Conservation (phyloP, 2,888 invertebrate genomes). For the Pristionchus entomophagus region DNA sequence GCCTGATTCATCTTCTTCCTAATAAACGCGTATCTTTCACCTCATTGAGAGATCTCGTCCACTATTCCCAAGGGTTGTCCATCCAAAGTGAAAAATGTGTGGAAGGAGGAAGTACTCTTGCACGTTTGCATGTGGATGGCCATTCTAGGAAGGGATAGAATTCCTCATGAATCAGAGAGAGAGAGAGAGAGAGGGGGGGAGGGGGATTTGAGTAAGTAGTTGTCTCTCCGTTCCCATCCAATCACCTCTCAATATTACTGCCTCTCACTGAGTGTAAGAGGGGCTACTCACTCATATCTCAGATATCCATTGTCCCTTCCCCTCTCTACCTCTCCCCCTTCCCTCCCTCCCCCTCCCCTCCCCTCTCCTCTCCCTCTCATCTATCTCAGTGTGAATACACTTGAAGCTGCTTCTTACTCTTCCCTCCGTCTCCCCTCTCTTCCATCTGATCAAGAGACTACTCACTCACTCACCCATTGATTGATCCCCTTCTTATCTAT, state of each 20-base stretch:
- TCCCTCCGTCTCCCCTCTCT: constrained; percentile 4
- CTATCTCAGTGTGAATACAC: constrained; percentile 18
- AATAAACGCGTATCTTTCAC: neutral
- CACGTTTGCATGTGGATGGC: neutral
- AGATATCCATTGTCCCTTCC: neutral
- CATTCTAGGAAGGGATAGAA: neutral
- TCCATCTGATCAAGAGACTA: neutral
- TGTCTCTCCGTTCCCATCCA: neutral
- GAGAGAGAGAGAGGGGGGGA: neutral
- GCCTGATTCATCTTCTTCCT: neutral
- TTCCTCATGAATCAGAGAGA: neutral
- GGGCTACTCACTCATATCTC: constrained; percentile 14
- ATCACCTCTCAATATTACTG: neutral
- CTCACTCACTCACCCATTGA: neutral
- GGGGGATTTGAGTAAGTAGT: neutral
- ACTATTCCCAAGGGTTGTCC: neutral
- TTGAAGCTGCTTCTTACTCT: constrained; percentile 4
- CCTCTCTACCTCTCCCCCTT: neutral
- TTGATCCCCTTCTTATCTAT: neutral
- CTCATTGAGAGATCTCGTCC: neutral
- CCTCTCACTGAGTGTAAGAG: constrained; percentile 3
- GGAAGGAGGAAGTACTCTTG: neutral
- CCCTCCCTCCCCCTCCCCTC: neutral
- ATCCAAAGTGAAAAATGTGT: constrained; percentile 8
- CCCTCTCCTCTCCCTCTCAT: neutral